Percentiles rank a stretch among this genome's conserved stretches.
Conservation (phyloP, 2,113 vertebrate genomes). For the Arvicanthis niloticus region DNA sequence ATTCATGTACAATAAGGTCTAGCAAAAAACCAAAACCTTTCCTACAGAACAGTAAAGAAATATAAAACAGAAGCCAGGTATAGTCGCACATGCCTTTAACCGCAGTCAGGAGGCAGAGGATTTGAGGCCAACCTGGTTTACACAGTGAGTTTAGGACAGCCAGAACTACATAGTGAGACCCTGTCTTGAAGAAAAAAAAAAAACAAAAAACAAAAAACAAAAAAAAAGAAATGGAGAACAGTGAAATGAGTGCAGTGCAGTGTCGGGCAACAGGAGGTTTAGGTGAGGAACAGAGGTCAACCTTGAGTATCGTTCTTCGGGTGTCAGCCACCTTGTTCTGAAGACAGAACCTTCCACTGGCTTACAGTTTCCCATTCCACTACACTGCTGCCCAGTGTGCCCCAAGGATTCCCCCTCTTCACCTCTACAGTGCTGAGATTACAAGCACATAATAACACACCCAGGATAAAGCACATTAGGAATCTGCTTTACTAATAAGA, state of each 20-base stretch:
- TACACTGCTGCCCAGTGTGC: not conserved
- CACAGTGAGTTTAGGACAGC: not conserved
- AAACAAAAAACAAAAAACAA: not conserved
- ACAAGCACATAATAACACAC: not conserved
- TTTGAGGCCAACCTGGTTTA: not conserved
- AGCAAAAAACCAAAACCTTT: not conserved
- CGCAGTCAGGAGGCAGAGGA: not conserved
- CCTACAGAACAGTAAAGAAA: not conserved
- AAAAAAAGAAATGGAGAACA: not conserved
- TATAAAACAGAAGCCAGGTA: not conserved
- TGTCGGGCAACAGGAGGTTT: not conserved
- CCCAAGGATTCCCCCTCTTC: no score
- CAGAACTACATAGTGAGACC: not conserved
- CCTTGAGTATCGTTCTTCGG: not conserved
- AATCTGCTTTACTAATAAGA: not conserved
- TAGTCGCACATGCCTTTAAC: not conserved
- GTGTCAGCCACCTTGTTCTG: no score
- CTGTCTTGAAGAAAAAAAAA: not conserved
- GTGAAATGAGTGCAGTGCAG: not conserved
- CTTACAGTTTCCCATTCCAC: not conserved
- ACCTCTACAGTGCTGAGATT: not conserved
- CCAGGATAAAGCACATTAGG: not conserved
- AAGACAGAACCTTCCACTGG: not conserved
- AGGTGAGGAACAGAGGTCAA: no score
- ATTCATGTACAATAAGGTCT: slow-evolving; percentile 1